Conservation (phyloP, 2,797 vertebrate species). For the Iguana delicatissima region DNA sequence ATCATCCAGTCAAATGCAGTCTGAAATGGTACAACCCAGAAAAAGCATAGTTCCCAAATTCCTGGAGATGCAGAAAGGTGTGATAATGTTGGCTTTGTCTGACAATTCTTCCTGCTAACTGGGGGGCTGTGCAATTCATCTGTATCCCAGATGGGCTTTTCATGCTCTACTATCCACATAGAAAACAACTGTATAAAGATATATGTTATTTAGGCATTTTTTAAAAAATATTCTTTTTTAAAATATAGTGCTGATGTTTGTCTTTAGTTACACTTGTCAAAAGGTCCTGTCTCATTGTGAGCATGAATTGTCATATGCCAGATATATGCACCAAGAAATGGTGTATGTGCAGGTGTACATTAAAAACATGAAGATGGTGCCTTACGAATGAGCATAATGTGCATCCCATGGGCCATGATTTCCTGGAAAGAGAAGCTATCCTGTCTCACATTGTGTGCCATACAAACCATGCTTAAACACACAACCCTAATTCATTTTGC, state of each 20-base stretch:
- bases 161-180: background rate
- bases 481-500: background rate
- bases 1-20: background rate
- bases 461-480: background rate
- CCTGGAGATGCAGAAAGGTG: background rate
- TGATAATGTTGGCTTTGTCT: background rate
- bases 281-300: background rate
- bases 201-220: background rate
- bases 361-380: background rate
- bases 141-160: background rate
- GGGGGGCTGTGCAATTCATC: background rate
- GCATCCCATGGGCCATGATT: background rate
- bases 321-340: background rate
- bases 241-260: background rate
- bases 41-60: background rate
- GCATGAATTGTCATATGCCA: background rate
- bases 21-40: background rate
- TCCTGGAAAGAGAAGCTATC: background rate
- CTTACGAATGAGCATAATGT: background rate
- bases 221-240: background rate
- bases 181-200: background rate
- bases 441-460: background rate
- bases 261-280: background rate
- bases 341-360: background rate
- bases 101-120: background rate